Conservation (phyloP, 64 coral and sea anemone species). For the Dendronephthya gigantea region DNA sequence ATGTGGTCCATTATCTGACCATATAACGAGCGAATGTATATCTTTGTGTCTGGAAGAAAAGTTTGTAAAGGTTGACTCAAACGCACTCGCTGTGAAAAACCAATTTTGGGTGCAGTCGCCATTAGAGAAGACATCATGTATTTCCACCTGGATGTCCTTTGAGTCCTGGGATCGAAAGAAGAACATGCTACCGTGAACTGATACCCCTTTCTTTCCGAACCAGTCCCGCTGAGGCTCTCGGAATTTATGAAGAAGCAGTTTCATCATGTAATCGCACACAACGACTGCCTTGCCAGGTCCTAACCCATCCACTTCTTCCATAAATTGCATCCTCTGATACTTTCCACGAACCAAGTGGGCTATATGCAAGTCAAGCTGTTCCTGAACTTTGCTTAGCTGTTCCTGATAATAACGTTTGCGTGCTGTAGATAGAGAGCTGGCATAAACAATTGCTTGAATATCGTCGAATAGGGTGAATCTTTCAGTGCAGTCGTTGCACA, state of each 20-base stretch:
- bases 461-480: too few relatives aligned
- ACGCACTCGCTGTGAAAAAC: conserved; percentile 28
- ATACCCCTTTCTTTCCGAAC: conserved; percentile 39
- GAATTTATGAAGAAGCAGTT: conserved; percentile 29
- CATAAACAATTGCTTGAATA: too few relatives aligned
- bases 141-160: conserved; percentile 22
- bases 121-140: conserved; percentile 12
- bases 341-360: conserved; percentile 36
- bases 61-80: conserved; percentile 25
- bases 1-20: conserved; percentile 46
- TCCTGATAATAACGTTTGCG: background rate
- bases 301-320: background rate
- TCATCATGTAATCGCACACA: conserved; percentile 19
- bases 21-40: conserved; percentile 26
- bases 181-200: conserved; percentile 38
- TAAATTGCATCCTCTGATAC: background rate
- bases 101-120: conserved; percentile 24
- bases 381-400: background rate
- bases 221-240: conserved; percentile 47
- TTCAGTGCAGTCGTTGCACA: too few relatives aligned
- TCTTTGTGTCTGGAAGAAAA: background rate
- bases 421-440: too few relatives aligned
- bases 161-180: conserved; percentile 4
- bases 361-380: conserved; percentile 24
- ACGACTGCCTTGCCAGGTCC: conserved; percentile 21